Evolutionary conservation across 1,140 invertebrate species (phyloP).

Genomic region (Cotesia chilonis): DNA sequence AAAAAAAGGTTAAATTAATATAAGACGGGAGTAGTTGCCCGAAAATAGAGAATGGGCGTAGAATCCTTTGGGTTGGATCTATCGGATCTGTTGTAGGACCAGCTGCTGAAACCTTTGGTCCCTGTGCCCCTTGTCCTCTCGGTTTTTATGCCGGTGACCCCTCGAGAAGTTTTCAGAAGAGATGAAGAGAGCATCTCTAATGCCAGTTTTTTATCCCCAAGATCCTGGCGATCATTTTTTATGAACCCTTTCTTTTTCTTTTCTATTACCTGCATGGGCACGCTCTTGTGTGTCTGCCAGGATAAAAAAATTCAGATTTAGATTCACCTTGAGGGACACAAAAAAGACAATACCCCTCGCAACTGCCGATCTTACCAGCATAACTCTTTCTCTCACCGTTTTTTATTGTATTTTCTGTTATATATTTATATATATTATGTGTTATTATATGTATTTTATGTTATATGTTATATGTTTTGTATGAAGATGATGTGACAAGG

Average conservation of each 20-base stretch:
- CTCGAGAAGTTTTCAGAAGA: too few relatives aligned
- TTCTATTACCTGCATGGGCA: slow-evolving; percentile 24
- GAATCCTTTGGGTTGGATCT: slow-evolving; percentile 60
- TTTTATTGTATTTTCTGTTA: slow-evolving; percentile 31
- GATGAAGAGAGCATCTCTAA: slow-evolving; percentile 41
- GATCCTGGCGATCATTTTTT: slow-evolving; percentile 61
- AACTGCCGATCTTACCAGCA: slow-evolving; percentile 12
- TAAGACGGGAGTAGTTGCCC: not conserved
- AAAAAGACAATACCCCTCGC: slow-evolving; percentile 14
- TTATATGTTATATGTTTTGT: not conserved
- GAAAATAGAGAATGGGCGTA: slow-evolving; percentile 20
- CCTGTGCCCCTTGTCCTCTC: slow-evolving; percentile 33
- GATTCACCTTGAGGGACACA: not conserved
- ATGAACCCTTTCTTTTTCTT: slow-evolving; percentile 60
- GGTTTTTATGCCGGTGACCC: slow-evolving; percentile 31
- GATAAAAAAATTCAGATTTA: slow-evolving; percentile 9
- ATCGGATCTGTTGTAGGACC: slow-evolving; percentile 40
- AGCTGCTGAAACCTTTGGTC: slow-evolving; percentile 62
- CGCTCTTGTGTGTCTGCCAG: not conserved
- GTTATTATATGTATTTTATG: too few relatives aligned
- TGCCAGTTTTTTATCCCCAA: slow-evolving; percentile 55
- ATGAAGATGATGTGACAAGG: not conserved
- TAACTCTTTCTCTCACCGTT: slow-evolving; percentile 52
- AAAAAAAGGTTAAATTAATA: not conserved
- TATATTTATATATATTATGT: too few relatives aligned